Conservation (phyloP, 1,140 invertebrate genomes). For the Triops cancriformis region DNA sequence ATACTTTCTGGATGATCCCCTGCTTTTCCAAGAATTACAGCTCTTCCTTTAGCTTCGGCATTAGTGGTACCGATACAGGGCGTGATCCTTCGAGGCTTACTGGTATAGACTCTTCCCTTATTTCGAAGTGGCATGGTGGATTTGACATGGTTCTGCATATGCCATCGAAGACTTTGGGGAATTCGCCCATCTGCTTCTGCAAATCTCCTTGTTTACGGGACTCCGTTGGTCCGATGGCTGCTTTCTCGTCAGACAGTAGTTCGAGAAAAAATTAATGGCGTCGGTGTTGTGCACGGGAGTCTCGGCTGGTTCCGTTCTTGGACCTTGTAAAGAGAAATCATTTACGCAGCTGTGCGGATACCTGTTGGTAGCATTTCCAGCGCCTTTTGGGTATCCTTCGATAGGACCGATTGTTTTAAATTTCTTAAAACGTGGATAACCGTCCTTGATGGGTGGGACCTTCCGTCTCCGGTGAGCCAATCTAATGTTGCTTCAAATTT, state of each 20-base stretch:
- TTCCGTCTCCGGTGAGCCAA: not conserved
- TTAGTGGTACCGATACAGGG: no score
- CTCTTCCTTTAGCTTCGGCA: no score
- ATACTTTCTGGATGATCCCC: not conserved
- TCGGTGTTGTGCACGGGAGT: no score
- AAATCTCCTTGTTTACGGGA: no score
- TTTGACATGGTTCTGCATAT: not conserved
- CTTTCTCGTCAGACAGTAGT: no score
- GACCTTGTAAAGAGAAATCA: no score
- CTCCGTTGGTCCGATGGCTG: no score
- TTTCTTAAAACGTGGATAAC: not conserved
- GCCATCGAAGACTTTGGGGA: constrained; percentile 15
- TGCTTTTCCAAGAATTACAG: no score
- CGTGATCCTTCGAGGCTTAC: no score
- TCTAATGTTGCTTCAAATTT: not conserved
- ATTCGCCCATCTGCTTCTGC: not conserved
- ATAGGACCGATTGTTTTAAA: not conserved
- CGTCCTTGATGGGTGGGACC: not conserved
- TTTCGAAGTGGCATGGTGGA: not conserved
- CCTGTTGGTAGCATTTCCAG: not conserved
- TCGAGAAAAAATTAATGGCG: no score
- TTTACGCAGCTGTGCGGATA: constrained; percentile 9
- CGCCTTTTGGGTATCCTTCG: not conserved
- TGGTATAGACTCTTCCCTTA: constrained; percentile 18
- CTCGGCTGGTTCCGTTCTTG: no score